Evolutionary conservation across 1,140 invertebrate species (phyloP).

Genomic region (Drosophila eugracilis): DNA sequence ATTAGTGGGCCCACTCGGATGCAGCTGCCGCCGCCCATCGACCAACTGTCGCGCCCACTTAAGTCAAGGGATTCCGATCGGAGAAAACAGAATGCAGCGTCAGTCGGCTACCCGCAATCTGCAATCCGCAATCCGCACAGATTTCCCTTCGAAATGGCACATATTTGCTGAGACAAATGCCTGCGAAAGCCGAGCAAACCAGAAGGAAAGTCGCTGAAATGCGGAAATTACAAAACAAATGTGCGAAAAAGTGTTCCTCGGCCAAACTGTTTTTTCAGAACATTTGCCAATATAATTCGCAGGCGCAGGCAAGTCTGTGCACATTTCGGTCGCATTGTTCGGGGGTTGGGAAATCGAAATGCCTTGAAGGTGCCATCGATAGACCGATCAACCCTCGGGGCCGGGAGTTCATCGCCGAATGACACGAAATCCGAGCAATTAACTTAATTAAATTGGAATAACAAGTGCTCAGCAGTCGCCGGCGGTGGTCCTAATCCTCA

Average conservation of each 20-base stretch:
- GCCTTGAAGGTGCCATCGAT: constrained; percentile 60
- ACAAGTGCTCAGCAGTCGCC: constrained; percentile 71
- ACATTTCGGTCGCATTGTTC: constrained; percentile 53
- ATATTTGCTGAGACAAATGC: constrained; percentile 76
- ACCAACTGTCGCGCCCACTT: constrained; percentile 70
- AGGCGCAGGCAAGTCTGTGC: constrained; percentile 71
- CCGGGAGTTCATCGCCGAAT: constrained; percentile 35
- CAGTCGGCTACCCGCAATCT: too few species aligned
- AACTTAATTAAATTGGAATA: constrained; percentile 84
- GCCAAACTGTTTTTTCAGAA: constrained; percentile 46
- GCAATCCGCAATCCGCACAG: constrained; percentile 65
- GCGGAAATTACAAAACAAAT: constrained; percentile 74
- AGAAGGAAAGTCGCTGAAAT: too few species aligned
- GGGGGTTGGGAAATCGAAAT: too few species aligned
- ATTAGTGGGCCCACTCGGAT: constrained; percentile 52
- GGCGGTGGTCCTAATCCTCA: constrained; percentile 52
- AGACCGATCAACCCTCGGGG: constrained; percentile 36
- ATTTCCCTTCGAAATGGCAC: constrained; percentile 81
- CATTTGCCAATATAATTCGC: constrained; percentile 79
- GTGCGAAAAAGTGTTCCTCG: constrained; percentile 65
- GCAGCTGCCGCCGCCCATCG: constrained; percentile 57
- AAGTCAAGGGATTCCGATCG: constrained; percentile 16
- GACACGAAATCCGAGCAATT: constrained; percentile 79
- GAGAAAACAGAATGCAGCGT: constrained; percentile 7
- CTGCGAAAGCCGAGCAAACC: too few species aligned